Conservation (phyloP, 2,888 invertebrate species). For the Mythimna lalbum region DNA sequence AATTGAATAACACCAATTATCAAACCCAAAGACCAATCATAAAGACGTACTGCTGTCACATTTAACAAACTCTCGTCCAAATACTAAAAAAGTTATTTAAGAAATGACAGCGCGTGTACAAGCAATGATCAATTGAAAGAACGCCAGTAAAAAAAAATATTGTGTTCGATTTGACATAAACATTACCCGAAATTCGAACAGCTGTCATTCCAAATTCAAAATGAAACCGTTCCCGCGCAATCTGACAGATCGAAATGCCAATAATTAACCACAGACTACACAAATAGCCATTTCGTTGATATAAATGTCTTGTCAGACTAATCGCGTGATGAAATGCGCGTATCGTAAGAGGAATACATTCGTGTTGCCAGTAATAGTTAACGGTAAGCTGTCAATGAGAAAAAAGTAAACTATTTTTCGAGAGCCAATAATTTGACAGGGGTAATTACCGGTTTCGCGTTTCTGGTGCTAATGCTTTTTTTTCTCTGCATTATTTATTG, state of each 20-base stretch:
- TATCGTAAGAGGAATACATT: constrained; percentile 42
- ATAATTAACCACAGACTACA: constrained; percentile 10
- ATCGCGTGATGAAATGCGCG: constrained; percentile 63
- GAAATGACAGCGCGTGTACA: neutral
- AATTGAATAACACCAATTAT: neutral
- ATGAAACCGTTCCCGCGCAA: neutral
- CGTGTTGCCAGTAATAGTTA: constrained; percentile 61
- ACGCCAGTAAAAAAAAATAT: neutral
- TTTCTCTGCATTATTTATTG: constrained; percentile 42
- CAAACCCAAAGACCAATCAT: neutral
- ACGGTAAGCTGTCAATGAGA: constrained; percentile 72
- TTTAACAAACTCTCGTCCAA: neutral
- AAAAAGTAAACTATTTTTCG: constrained; percentile 70
- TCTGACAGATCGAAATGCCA: constrained; percentile 16
- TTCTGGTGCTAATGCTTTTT: constrained; percentile 39
- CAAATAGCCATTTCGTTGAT: constrained; percentile 35
- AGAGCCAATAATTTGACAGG: constrained; percentile 67
- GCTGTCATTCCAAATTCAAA: constrained; percentile 22
- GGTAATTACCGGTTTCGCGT: constrained; percentile 62
- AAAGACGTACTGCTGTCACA: neutral
- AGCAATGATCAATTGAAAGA: neutral
- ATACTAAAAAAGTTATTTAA: neutral
- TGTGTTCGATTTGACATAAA: neutral
- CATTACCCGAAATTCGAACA: constrained; percentile 8
- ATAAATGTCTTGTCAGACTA: constrained; percentile 31